These are phyloP conservation scores for Leptodirus hochenwartii DNA, from an alignment of 2,888 invertebrate species.

Conservation along the genomic window DNA sequence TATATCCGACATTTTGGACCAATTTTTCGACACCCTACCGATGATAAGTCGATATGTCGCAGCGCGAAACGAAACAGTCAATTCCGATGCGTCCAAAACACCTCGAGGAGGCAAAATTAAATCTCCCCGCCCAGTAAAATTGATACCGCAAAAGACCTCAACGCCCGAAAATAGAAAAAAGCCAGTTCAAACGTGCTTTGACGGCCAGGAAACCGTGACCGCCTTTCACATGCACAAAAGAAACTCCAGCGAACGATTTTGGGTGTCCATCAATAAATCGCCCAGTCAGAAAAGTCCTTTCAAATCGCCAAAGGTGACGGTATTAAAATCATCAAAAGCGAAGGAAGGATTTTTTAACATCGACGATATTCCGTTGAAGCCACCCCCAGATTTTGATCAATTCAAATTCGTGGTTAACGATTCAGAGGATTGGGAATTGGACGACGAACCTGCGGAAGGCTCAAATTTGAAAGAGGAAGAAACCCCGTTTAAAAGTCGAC, in stretches of 20 bases:
- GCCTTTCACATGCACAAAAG: too few species aligned
- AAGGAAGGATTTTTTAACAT: slow-evolving; percentile 16
- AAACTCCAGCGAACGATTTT: slow-evolving; percentile 10
- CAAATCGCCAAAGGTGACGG: slow-evolving; percentile 5
- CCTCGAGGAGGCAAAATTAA: too few species aligned
- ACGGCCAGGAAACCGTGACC: too few species aligned
- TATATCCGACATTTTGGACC: slow-evolving; percentile 22
- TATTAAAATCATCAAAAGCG: slow-evolving; percentile 3
- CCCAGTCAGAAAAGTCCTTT: slow-evolving; percentile 8
- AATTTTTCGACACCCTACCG: slow-evolving; percentile 21
- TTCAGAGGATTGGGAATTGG: too few species aligned
- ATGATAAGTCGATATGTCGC: too few species aligned
- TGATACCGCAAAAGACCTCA: too few species aligned
- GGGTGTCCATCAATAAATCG: slow-evolving; percentile 20
- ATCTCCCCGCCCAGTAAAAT: too few species aligned
- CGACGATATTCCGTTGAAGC: slow-evolving; percentile 22
- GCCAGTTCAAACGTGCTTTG: too few species aligned
- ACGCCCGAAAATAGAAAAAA: too few species aligned
- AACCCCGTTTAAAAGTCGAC: neutral
- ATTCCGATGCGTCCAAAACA: too few species aligned
- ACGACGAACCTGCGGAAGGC: neutral
- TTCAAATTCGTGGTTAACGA: too few species aligned
- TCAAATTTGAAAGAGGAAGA: neutral
- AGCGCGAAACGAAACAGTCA: too few species aligned
- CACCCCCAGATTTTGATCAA: slow-evolving; percentile 19